Base-by-base conservation (phyloP, 2,888 invertebrate genomes). In the Orchestes rusci region DNA sequence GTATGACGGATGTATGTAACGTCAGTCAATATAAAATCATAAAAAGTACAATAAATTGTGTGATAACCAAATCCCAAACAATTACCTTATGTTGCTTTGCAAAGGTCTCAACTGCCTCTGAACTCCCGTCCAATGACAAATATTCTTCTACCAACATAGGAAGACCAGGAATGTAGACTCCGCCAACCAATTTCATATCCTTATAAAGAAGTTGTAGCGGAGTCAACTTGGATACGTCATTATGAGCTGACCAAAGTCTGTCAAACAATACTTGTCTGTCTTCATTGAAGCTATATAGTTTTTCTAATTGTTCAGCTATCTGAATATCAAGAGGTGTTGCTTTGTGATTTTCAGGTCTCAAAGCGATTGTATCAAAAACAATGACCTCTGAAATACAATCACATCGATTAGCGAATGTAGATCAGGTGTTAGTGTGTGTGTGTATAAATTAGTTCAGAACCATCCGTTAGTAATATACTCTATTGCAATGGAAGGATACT, bases 341-440 rank as follows among this genome's bases (percentile, higher is more conserved):
- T 53, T 83, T 79, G 35, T 79, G 76, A 0, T 83, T 80, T 16
- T 75, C 72, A 20, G 71, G 70, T 0, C 79, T 79, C 54, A 90
- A 79, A 59, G 86, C 89, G 0, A 82, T 78, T 0, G 91, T 90
- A 61, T 92, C 92, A 54, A 86, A 68, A 33, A 91, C 64, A 48
- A 92, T 90, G 0, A 86, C 77, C 29, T 78, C 87, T 86, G 64
- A 31, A 71, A 69, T 16, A 23, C 16, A 18, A n/a, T n/a, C n/a
- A n/a, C n/a, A n/a, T n/a, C n/a, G n/a, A n/a, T n/a, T n/a, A n/a
- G n/a, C n/a, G n/a, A n/a, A n/a, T n/a, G n/a, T n/a, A n/a, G n/a
- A n/a, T n/a, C n/a, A n/a, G n/a, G n/a, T n/a, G n/a, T n/a, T n/a
- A n/a, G n/a, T n/a, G n/a, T n/a, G n/a, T n/a, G n/a, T n/a, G n/a